Evolutionary conservation across 2,888 invertebrate genomes (phyloP).

Genomic region (Troides helena): DNA sequence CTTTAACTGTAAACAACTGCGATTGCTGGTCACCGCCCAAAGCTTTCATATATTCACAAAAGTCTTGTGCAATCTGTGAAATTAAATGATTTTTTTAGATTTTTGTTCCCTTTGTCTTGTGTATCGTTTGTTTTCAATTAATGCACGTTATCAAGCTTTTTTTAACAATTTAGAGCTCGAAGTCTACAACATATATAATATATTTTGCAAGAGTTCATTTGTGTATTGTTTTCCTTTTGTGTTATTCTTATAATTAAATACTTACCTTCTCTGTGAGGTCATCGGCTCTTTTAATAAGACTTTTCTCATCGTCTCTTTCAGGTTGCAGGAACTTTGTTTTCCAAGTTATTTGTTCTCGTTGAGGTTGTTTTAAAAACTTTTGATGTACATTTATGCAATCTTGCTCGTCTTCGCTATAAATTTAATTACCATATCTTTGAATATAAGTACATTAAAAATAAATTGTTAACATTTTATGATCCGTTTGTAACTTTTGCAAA

Average conservation of each 20-base stretch:
- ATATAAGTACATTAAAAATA: no score
- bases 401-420: conserved; percentile 51
- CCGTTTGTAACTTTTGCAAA: no score
- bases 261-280: conserved; percentile 71
- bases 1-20: conserved; percentile 69
- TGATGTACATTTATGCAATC: conserved; percentile 52
- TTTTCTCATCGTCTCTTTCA: conserved; percentile 73
- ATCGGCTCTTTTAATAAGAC: conserved; percentile 68
- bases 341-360: conserved; percentile 73
- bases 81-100: neutral
- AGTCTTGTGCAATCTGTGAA: conserved; percentile 69
- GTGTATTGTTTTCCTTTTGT: neutral
- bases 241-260: neutral
- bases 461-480: no score
- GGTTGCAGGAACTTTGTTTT: conserved; percentile 66
- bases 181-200: neutral
- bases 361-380: conserved; percentile 61
- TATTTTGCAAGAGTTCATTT: neutral
- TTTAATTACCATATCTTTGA: neutral
- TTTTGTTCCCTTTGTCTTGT: neutral
- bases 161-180: no score
- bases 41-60: conserved; percentile 73
- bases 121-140: no score
- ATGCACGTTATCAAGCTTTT: no score
- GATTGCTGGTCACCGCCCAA: conserved; percentile 75